Evolutionary conservation across 2,797 vertebrate species (phyloP), one percentile per base, ranked within the genome.

Genomic region (Schizopygopsis malacanthus): DNA sequence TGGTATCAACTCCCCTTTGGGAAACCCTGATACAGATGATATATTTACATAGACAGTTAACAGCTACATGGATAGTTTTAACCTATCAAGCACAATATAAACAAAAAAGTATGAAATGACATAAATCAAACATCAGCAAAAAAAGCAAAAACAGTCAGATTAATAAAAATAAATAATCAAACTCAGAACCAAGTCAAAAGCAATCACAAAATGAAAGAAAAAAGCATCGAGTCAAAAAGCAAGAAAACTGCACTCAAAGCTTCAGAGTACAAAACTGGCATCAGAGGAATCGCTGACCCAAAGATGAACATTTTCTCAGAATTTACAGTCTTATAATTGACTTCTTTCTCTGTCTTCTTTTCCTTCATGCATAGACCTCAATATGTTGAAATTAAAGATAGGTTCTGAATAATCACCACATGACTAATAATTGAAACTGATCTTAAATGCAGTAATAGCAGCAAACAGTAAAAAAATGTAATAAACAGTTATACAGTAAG

Each of bases 171-270:
- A 52, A 73, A 33, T 8, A 54, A 37, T 37, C 16, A 37, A 54
- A 54, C 8, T 52, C 15, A 37, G 28, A 37, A 33, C 9, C 16
- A 20, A 76, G 73, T 76, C 18, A 76, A 76, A 76, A 76, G 22
- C 50, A 54, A 7, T 37, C 50, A 54, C 16, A 76, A 54, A 76
- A 76, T 18, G n/a, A 73, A 47, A 73, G n/a, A 73, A 50, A 73
- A 72, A 18, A 76, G n/a, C 16, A 75, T 11, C 1, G 16, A 52
- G 50, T 54, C 18, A 77, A 77, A 75, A 52, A 77, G 33, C 18
- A 77, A 56, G 50, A 77, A n/a, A n/a, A 22, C 28, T 6, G 28
- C 47, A 37, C 25, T 37, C 9, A 22, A 50, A 52, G 50, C 13
- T 75, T 45, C 28, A 54, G 4, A 52, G 16, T 33, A 54, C 25